A percentile compares a stretch with the other conserved stretches of the same genome.
These are phyloP conservation scores for Patagioenas fasciata DNA, from an alignment of 2,113 vertebrate genomes.

Conservation along the genomic window DNA sequence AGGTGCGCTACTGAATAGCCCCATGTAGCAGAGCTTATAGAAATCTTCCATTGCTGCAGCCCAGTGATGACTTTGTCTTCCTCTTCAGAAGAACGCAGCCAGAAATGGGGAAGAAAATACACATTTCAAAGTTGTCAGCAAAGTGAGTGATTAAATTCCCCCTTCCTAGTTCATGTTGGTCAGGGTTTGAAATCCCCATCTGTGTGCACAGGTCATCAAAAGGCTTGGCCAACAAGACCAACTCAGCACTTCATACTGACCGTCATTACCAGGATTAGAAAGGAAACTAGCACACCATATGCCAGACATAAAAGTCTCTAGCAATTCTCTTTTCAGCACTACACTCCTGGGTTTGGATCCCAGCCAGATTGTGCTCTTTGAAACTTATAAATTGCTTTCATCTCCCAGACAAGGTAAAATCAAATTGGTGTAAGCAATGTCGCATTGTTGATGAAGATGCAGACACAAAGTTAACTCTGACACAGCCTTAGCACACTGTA, in stretches of 20 bases:
- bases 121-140: not conserved
- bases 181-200: conserved; percentile 10
- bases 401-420: conserved; percentile 69
- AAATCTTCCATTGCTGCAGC: not conserved
- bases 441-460: conserved; percentile 59
- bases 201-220: not conserved
- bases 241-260: conserved; percentile 45
- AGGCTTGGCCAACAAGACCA: conserved; percentile 44
- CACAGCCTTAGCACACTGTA: not conserved
- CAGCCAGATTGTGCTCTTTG: conserved; percentile 60
- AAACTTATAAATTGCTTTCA: conserved; percentile 72
- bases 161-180: not conserved
- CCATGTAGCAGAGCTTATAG: not conserved
- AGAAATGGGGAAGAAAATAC: not conserved
- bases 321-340: conserved; percentile 50
- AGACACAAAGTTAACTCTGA: conserved; percentile 38
- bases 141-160: not conserved
- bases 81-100: not conserved
- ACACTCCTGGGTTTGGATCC: conserved; percentile 58
- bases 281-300: conserved; percentile 54
- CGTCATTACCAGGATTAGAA: conserved; percentile 58
- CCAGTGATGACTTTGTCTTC: not conserved
- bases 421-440: conserved; percentile 64
- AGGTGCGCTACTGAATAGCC: conserved; percentile 13
- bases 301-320: conserved; percentile 55